Conservation (phyloP, 2,888 invertebrate genomes). For the Rhamnusium bicolor region DNA sequence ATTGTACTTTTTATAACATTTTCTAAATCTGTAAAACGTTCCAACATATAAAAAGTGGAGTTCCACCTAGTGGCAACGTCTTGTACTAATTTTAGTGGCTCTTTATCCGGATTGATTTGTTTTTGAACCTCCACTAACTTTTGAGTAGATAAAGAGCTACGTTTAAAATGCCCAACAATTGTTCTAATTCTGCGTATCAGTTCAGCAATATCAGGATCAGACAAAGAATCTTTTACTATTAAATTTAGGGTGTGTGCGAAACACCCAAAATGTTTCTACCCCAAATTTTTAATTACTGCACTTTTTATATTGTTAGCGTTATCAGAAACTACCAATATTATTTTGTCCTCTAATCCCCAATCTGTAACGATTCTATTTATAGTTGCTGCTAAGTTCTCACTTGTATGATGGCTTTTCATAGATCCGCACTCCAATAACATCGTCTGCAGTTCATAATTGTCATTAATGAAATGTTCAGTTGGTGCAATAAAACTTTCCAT, state of each 20-base stretch:
- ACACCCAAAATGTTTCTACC: slow-evolving; percentile 49
- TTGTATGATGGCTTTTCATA: slow-evolving; percentile 50
- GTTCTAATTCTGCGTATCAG: slow-evolving; percentile 43
- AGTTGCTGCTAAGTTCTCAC: slow-evolving; percentile 51
- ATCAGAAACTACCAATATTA: slow-evolving; percentile 54
- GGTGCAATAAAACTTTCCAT: slow-evolving; percentile 56
- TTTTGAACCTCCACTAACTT: slow-evolving; percentile 23
- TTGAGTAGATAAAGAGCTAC: slow-evolving; percentile 43
- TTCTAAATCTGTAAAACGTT: slow-evolving; percentile 35
- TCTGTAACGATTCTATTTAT: slow-evolving; percentile 48
- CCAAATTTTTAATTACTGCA: slow-evolving; percentile 43
- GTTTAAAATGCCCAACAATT: slow-evolving; percentile 53
- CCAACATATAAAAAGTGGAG: slow-evolving; percentile 45
- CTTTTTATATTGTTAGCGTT: slow-evolving; percentile 56
- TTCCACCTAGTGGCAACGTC: not conserved
- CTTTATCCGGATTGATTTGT: not conserved
- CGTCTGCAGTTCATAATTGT: slow-evolving; percentile 51
- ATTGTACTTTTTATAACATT: slow-evolving; percentile 36
- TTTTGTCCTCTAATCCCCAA: slow-evolving; percentile 53
- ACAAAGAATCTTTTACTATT: slow-evolving; percentile 45
- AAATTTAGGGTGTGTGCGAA: slow-evolving; percentile 55
- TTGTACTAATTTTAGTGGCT: slow-evolving; percentile 2
- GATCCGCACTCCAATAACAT: slow-evolving; percentile 45
- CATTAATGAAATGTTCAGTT: slow-evolving; percentile 54
- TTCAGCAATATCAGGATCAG: not conserved